Evolutionary conservation across 2,113 vertebrate genomes (phyloP), one percentile per base, ranked within the genome.

Genomic region (Arothron firmamentum): DNA sequence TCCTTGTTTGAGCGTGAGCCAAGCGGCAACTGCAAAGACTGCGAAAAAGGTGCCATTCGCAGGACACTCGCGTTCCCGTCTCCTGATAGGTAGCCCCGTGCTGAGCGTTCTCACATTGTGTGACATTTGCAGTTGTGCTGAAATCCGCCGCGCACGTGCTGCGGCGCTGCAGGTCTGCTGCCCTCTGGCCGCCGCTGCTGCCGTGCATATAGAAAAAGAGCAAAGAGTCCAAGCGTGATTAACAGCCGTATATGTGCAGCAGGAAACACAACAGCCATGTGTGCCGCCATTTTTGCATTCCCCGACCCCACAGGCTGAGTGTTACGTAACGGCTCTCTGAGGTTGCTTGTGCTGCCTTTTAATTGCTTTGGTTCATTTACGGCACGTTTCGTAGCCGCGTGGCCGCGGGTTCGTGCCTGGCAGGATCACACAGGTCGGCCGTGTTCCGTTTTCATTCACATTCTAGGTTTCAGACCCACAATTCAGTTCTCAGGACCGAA

Each of bases 71-170:
- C 19, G 19, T 65, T 77, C 78, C 82, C 55, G 45, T 74, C 62
- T 76, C 70, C 69, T 72, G 23, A 49, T 75, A 53, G 62, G 55
- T 68, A 53, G 72, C 63, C 68, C 59, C 77, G 42, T 70, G 72
- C 74, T 70, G 52, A 66, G 66, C 70, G 13, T 56, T 75, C 72
- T 83, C 86, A 88, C 80, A 62, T 59, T 59, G 75, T 74, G 74
- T 88, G 84, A 87, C 85, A 88, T 88, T 88, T 84, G 70, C 73
- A 79, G 72, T 45, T 64, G 83, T 77, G 81, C 78, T 74, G 67
- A 83, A 82, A 78, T 86, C 75, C 63, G 59, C 67, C 54, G 62
- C 66, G 67, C 80, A 82, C 75, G 68, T 82, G 84, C 74, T 65
- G 66, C 41, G 6, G 69, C 0, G 78, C 80, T 55, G 67, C 70